phyloP scores from a whole-genome alignment of 2,113 vertebrate genomes.

The Seriola quinqueradiata region DNA sequence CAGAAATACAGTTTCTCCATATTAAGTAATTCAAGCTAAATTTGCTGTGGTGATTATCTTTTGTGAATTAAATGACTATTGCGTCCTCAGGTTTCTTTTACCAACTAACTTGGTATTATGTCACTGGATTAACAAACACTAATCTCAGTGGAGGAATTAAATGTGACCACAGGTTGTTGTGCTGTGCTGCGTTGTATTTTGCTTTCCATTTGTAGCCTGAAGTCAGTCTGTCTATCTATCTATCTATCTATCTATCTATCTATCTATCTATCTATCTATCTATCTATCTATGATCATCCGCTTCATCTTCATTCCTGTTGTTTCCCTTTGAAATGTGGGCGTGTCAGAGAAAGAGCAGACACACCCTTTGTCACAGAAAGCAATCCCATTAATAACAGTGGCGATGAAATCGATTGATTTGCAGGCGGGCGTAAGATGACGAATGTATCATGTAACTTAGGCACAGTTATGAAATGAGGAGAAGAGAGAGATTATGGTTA shows the following conservation, averaged over 20 bases:
- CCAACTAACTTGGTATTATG: constrained; percentile 44
- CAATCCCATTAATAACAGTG: constrained; percentile 38
- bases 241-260: too few relatives aligned
- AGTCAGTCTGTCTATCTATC: not conserved
- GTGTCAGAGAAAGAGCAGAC: not conserved
- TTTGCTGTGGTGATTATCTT: not conserved
- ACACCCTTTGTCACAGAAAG: constrained; percentile 2
- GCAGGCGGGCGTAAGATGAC: constrained; percentile 54
- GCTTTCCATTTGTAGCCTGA: not conserved
- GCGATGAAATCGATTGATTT: constrained; percentile 65
- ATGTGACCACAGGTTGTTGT: constrained; percentile 32
- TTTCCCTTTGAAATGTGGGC: not conserved
- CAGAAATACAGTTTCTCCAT: not conserved
- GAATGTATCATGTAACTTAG: constrained; percentile 77
- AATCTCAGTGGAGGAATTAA: constrained; percentile 60
- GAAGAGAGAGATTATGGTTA: constrained; percentile 82
- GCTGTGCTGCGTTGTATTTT: constrained; percentile 20
- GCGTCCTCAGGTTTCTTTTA: constrained; percentile 28
- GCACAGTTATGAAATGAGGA: constrained; percentile 82
- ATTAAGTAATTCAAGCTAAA: not conserved
- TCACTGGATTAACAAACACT: constrained; percentile 68
- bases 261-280: constrained; percentile 1
- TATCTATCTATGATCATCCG: not conserved
- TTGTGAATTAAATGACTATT: not conserved
- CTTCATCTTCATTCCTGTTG: not conserved